Conservation (phyloP, 2,888 invertebrate genomes). For the Mimas tiliae region DNA sequence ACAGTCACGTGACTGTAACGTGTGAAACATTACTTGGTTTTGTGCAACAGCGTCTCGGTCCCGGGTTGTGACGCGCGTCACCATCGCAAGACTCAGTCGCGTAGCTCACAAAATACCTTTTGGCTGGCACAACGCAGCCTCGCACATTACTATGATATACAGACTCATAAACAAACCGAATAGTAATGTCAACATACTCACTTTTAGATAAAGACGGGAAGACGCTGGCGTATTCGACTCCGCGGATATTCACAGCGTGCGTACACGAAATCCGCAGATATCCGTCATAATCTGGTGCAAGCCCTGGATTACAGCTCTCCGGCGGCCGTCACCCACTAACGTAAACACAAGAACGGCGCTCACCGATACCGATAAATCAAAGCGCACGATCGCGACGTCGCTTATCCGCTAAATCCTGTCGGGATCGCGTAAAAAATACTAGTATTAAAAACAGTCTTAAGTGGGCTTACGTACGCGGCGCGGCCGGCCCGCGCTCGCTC, state of each 20-base stretch:
- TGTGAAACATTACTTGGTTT: too few relatives aligned
- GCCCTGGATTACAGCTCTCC: conserved; percentile 78
- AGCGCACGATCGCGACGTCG: conserved; percentile 81
- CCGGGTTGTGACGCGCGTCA: too few relatives aligned
- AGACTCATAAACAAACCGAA: conserved; percentile 11
- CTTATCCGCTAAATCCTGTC: conserved; percentile 84
- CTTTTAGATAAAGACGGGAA: conserved; percentile 46
- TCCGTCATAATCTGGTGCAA: conserved; percentile 82
- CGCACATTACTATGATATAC: conserved; percentile 11
- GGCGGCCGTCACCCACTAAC: conserved; percentile 80
- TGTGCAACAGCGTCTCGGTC: too few relatives aligned
- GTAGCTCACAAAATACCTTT: neutral
- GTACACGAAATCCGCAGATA: conserved; percentile 76
- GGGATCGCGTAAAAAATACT: conserved; percentile 86
- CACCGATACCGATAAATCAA: conserved; percentile 84
- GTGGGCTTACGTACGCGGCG: conserved; percentile 87
- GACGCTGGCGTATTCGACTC: conserved; percentile 30
- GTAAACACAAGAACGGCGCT: conserved; percentile 81
- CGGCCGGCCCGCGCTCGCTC: conserved; percentile 87
- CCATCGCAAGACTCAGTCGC: too few relatives aligned
- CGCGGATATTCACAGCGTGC: conserved; percentile 65
- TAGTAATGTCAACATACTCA: conserved; percentile 56
- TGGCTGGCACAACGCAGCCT: conserved; percentile 8
- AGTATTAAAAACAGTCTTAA: conserved; percentile 91
- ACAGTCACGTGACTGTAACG: too few relatives aligned